phyloP scores from a whole-genome alignment of 2,113 vertebrate genomes.

The Syrmaticus mikado region DNA sequence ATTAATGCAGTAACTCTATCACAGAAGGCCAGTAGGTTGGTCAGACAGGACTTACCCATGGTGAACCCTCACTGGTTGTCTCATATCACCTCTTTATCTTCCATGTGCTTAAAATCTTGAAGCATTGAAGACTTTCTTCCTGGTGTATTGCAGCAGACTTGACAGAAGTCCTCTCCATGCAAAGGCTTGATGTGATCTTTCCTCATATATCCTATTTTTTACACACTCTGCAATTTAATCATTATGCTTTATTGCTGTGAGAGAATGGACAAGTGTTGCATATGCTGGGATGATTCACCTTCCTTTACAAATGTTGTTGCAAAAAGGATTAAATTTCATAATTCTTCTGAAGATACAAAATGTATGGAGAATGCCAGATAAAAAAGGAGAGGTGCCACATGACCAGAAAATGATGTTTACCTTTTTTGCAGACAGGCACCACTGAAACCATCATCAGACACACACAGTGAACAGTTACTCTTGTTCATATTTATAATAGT shows the following conservation, averaged over 20 bases:
- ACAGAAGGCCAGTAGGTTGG: no score
- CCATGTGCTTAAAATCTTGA: no score
- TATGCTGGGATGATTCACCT: background rate
- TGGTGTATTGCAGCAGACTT: background rate
- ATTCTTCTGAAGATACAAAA: background rate
- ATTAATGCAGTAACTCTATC: no score
- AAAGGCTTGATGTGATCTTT: background rate
- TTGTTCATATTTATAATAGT: background rate
- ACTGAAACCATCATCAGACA: background rate
- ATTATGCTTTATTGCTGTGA: fast-evolving
- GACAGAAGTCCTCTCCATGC: background rate
- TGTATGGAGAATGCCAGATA: background rate
- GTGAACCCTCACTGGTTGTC: no score
- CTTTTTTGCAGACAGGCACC: background rate
- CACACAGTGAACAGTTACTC: background rate
- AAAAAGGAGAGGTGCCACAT: background rate
- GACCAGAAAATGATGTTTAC: background rate
- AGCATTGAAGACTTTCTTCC: background rate
- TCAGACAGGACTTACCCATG: no score
- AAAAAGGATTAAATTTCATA: background rate
- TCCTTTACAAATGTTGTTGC: background rate
- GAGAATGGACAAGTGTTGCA: background rate
- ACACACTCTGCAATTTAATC: background rate
- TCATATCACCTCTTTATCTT: no score
- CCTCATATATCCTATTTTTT: background rate